Evolutionary conservation across 2,888 invertebrate species (phyloP).

Genomic region (Hemaris fuciformis): DNA sequence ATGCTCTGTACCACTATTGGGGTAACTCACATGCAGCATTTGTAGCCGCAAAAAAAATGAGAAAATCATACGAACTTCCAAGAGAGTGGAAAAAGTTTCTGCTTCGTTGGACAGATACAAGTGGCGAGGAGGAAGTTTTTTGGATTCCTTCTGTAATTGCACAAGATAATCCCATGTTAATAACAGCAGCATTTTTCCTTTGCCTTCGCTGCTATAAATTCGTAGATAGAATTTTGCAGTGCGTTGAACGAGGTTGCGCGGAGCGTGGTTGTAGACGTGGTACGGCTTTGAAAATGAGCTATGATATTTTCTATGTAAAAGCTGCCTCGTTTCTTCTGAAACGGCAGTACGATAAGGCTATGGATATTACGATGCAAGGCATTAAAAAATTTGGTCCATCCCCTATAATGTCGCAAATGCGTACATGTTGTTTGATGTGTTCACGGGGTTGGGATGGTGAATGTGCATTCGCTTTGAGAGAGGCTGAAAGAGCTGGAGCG

Average conservation of each 20-base stretch:
- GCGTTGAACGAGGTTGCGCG: constrained; percentile 54
- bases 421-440: constrained; percentile 49
- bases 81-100: constrained; percentile 59
- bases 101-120: constrained; percentile 56
- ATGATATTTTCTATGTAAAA: constrained; percentile 58
- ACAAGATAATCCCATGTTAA: constrained; percentile 54
- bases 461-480: constrained; percentile 51
- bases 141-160: constrained; percentile 57
- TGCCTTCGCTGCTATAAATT: constrained; percentile 67
- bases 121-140: constrained; percentile 66
- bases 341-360: constrained; percentile 44
- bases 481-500: constrained; percentile 58
- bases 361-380: constrained; percentile 44
- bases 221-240: constrained; percentile 52
- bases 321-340: constrained; percentile 56
- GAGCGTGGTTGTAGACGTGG: constrained; percentile 44
- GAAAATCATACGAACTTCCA: constrained; percentile 58
- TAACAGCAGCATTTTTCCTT: constrained; percentile 71
- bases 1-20: constrained; percentile 56
- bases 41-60: constrained; percentile 64
- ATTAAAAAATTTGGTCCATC: constrained; percentile 59
- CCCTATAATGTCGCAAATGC: constrained; percentile 60
- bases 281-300: constrained; percentile 24
- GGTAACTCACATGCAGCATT: constrained; percentile 53
- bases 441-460: constrained; percentile 56